These are phyloP conservation scores for Nyctibius grandis DNA, from an alignment of 2,797 vertebrate species.

Conservation along the genomic window DNA sequence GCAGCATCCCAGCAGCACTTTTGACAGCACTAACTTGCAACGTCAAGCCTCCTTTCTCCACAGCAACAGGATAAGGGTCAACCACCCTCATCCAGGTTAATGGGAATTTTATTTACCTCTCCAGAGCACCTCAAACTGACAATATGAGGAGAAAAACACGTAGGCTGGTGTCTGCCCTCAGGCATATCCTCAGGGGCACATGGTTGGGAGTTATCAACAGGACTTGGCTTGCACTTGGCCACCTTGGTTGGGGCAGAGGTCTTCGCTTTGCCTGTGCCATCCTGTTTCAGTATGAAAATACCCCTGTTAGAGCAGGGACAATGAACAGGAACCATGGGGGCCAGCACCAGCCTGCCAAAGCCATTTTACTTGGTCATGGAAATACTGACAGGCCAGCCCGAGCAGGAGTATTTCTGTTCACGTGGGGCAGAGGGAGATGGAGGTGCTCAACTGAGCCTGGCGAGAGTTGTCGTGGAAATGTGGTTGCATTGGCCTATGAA, in stretches of 20 bases:
- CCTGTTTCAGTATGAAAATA: background rate
- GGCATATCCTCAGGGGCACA: accelerated
- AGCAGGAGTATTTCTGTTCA: background rate
- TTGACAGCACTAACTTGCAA: background rate
- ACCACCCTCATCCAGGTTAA: background rate
- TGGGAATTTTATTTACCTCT: background rate
- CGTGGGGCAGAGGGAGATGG: background rate
- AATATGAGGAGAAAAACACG: background rate
- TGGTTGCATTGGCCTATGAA: background rate
- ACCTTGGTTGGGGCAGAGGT: background rate
- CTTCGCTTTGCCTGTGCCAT: background rate
- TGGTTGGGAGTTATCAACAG: background rate
- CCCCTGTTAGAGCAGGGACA: background rate
- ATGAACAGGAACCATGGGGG: background rate
- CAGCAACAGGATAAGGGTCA: background rate
- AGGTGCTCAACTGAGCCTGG: background rate
- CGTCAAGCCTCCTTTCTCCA: background rate
- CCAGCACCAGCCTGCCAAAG: background rate
- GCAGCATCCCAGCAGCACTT: background rate
- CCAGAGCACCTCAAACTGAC: background rate
- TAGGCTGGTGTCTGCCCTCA: background rate
- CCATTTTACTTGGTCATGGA: background rate
- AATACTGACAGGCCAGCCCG: background rate
- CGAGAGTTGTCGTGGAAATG: accelerated
- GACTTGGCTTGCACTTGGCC: background rate